A percentile compares a stretch with the other conserved stretches of the same genome.
Evolutionary conservation across 2,888 invertebrate genomes (phyloP).

Genomic region (Nomada fucata): DNA sequence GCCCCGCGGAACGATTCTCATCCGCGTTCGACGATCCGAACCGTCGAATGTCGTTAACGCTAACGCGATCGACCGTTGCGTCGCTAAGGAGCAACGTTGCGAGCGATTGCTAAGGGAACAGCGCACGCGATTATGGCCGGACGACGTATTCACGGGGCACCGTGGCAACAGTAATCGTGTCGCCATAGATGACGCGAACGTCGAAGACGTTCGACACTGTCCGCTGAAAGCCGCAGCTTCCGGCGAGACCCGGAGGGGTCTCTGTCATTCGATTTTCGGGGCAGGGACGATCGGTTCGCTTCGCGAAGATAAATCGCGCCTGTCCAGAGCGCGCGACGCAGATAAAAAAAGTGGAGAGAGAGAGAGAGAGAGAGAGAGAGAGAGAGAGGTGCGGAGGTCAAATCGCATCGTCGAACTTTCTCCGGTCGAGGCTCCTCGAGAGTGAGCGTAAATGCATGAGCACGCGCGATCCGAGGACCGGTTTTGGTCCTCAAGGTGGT

Average conservation of each 20-base stretch:
- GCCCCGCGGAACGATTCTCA: not conserved
- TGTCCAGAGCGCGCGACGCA: not conserved
- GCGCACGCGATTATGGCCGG: too few species aligned
- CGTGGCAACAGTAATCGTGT: too few species aligned
- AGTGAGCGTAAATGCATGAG: slow-evolving; percentile 24
- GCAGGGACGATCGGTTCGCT: not conserved
- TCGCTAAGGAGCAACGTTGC: not conserved
- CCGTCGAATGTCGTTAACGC: not conserved
- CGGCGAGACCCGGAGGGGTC: not conserved
- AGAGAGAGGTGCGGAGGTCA: slow-evolving; percentile 52
- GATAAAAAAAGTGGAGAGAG: not conserved
- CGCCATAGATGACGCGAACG: not conserved
- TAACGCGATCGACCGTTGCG: too few species aligned
- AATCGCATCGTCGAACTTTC: slow-evolving; percentile 67
- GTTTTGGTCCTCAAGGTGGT: slow-evolving; percentile 46
- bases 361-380: not conserved
- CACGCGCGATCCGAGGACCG: slow-evolving; percentile 34
- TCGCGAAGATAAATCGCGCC: slow-evolving; percentile 1
- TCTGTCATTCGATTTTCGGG: not conserved
- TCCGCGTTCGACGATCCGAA: not conserved
- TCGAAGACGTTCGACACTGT: not conserved
- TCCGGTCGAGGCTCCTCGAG: slow-evolving; percentile 38
- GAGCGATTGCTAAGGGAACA: too few species aligned
- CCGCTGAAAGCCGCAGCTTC: slow-evolving; percentile 6
- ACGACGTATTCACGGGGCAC: too few species aligned